Evolutionary conservation across 2,797 vertebrate genomes (phyloP).

Genomic region (Tenualosa ilisha): DNA sequence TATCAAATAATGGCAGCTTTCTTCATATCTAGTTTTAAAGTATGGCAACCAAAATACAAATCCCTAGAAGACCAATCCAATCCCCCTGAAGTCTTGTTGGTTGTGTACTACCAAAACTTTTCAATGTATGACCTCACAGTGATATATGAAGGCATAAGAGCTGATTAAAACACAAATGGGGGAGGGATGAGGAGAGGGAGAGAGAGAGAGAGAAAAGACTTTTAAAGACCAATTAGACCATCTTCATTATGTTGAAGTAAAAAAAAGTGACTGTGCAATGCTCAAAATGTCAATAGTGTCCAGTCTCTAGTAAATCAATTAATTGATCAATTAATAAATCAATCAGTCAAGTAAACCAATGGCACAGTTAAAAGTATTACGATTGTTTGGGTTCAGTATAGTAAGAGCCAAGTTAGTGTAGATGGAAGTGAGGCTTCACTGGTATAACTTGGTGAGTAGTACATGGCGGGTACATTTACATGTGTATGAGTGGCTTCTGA

Average conservation of each 20-base stretch:
- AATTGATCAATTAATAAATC: conserved; percentile 1
- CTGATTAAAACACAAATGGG: not conserved
- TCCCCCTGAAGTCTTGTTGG: not conserved
- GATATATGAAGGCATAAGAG: conserved; percentile 30
- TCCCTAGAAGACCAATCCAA: conserved; percentile 35
- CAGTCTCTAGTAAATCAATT: conserved; percentile 14
- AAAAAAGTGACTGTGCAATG: conserved; percentile 60
- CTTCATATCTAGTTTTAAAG: conserved; percentile 11
- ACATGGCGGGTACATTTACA: conserved; percentile 7
- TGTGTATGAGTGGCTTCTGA: not conserved
- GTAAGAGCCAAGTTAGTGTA: conserved; percentile 36
- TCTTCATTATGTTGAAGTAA: conserved; percentile 41
- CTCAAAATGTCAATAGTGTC: conserved; percentile 34
- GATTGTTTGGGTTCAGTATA: conserved; percentile 27
- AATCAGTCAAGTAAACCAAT: conserved; percentile 26
- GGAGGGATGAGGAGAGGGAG: not conserved
- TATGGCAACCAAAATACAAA: conserved; percentile 50
- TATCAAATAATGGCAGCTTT: conserved; percentile 61
- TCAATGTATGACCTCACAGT: conserved; percentile 46
- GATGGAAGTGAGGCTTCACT: conserved; percentile 29
- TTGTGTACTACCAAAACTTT: conserved; percentile 49
- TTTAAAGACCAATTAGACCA: conserved; percentile 29
- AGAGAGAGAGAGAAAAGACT: not conserved
- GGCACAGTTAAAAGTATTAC: conserved; percentile 22
- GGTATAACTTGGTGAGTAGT: not conserved